Base-by-base conservation (phyloP, 2,113 vertebrate species). In the Ovis canadensis region DNA sequence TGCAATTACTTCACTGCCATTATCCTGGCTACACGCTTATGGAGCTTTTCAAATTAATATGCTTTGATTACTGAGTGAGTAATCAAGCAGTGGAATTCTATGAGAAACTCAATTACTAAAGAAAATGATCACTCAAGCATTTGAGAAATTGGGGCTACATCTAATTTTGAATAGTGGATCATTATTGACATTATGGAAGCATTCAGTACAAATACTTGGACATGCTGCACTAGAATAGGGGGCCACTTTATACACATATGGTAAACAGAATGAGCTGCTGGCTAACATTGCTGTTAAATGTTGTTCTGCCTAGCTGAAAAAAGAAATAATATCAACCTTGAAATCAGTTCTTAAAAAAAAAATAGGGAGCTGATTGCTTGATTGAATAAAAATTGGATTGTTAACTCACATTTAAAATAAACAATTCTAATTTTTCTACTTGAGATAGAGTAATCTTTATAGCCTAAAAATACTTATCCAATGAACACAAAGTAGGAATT, bases 11-110 rank as follows among this genome's bases (percentile, higher is more conserved):
- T 97, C 94, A 84, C 91, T 98, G 98, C 97, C 97, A 98, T 99
- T 99, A 99, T 98, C 97, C 96, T 90, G 97, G 98, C 96, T 97
- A 97, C 94, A 97, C 17, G 97, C 94, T 98, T 98, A 98, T 97
- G 94, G 97, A 98, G 98, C 95, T 98, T 99, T 98, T 98, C 98
- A 99, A 99, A 99, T 99, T 99, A 99, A 99, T 99, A 98, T 95
- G 92, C 98, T 98, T 96, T 98, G 97, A 98, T 98, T 98, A 98
- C 98, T 19, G 92, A 99, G 98, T 67, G 84, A 98, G 95, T 98
- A 98, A 98, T 99, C 98, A 98, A 98, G 98, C 78, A 98, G 92
- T 71, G 43, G 96, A 98, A 98, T 99, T 99, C 98, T 98, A 96
- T 52, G 15, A 98, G 97, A 94, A 99, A 98, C 97, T 98, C 98